Percentiles rank a stretch among this genome's conserved stretches.
Conservation (phyloP, 2,113 vertebrate species). For the Mionectes macconnelli region DNA sequence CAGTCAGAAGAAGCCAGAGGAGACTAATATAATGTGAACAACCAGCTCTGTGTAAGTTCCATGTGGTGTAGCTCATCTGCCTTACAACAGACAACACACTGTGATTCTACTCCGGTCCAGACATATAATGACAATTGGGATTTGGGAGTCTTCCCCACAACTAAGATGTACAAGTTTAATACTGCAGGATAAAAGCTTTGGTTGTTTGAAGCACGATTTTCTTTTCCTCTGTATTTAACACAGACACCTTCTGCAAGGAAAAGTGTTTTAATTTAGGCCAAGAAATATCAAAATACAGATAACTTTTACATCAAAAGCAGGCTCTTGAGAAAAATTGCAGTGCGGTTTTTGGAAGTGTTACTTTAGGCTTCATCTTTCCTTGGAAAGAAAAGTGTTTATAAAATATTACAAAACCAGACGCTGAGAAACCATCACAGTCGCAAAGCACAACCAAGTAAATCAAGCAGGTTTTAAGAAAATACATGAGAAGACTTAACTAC, state of each 20-base stretch:
- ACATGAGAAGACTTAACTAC: neutral
- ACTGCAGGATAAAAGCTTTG: neutral
- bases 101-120: neutral
- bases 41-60: neutral
- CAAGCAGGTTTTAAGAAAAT: neutral
- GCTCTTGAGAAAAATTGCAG: neutral
- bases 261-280: neutral
- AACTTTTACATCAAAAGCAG: neutral
- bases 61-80: neutral
- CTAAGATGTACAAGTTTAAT: neutral
- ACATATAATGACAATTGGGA: neutral
- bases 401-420: neutral
- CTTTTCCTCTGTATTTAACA: neutral
- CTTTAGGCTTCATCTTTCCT: neutral
- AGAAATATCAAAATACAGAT: neutral
- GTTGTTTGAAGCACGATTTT: neutral
- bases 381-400: neutral
- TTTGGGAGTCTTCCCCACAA: neutral
- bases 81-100: neutral
- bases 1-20: neutral
- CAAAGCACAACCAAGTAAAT: neutral
- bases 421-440: neutral
- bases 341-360: rapidly evolving
- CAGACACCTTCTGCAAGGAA: neutral
- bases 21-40: neutral